A percentile compares a stretch with the other conserved stretches of the same genome.
Conservation (phyloP, 2,797 vertebrate species). For the Aplochiton taeniatus region DNA sequence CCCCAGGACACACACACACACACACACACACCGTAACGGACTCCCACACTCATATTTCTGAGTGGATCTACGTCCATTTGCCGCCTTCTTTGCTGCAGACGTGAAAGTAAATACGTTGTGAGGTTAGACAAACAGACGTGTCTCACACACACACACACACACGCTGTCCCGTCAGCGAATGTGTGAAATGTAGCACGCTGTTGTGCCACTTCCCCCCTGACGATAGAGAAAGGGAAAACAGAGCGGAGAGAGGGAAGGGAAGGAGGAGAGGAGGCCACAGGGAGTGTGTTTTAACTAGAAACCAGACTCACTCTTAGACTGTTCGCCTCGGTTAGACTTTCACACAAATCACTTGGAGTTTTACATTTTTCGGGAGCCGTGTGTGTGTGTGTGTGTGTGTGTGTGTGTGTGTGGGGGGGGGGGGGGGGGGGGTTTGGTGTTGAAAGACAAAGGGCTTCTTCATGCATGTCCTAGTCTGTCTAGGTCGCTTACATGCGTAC, state of each 20-base stretch:
- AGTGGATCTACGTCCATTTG: constrained; percentile 49
- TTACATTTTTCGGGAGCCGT: constrained; percentile 24
- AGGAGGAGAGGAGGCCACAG: constrained; percentile 14
- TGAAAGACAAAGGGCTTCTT: neutral
- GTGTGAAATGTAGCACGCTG: constrained; percentile 68
- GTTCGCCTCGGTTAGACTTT: constrained; percentile 38
- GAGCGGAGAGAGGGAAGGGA: constrained; percentile 10
- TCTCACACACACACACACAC: constrained; percentile 32
- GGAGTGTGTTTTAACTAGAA: constrained; percentile 47
- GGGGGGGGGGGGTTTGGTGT: neutral
- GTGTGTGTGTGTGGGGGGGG: neutral
- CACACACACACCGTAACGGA: constrained; percentile 23
- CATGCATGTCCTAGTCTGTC: too few species aligned
- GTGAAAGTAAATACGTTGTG: constrained; percentile 68
- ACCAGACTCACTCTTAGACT: constrained; percentile 30
- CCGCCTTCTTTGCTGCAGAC: constrained; percentile 62
- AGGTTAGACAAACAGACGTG: constrained; percentile 69
- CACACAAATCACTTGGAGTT: constrained; percentile 28
- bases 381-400: neutral
- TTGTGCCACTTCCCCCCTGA: constrained; percentile 43
- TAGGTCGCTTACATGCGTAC: too few species aligned
- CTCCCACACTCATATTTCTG: constrained; percentile 64
- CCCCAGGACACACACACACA: constrained; percentile 43
- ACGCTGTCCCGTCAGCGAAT: constrained; percentile 38
- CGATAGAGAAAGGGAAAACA: constrained; percentile 18